Evolutionary conservation across 2,797 vertebrate genomes (phyloP).

Genomic region (Acanthurus lineatus): DNA sequence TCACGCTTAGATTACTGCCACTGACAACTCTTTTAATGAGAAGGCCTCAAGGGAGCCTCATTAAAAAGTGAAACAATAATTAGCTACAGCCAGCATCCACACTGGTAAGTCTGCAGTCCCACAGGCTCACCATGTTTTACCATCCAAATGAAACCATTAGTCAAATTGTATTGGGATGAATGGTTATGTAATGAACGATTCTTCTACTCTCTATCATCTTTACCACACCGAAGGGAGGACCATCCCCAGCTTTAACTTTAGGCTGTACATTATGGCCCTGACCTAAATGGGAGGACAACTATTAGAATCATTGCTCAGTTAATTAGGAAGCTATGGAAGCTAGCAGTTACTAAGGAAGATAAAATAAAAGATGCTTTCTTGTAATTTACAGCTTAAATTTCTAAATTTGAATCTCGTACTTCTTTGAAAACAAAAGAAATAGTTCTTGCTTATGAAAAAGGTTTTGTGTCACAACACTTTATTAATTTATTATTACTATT

Average conservation of each 20-base stretch:
- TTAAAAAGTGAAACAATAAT: constrained; percentile 57
- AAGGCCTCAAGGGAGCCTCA: constrained; percentile 44
- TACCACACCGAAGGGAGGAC: neutral
- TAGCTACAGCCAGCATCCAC: constrained; percentile 31
- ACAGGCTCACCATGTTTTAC: constrained; percentile 36
- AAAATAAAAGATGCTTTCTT: neutral
- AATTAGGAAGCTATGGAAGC: constrained; percentile 5
- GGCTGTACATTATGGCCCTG: constrained; percentile 9
- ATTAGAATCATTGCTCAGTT: neutral
- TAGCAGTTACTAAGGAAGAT: neutral
- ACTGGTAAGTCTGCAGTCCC: constrained; percentile 14
- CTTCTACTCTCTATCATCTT: constrained; percentile 15
- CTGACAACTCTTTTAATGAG: constrained; percentile 66
- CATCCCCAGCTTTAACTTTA: constrained; percentile 6
- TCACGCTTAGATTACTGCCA: constrained; percentile 43
- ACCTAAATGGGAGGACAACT: constrained; percentile 4
- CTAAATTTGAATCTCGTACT: neutral
- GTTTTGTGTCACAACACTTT: too few relatives aligned
- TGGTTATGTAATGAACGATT: constrained; percentile 33
- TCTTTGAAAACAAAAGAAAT: constrained; percentile 2
- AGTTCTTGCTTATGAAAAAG: too few relatives aligned
- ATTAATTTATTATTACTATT: too few relatives aligned
- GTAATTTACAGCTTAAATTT: neutral
- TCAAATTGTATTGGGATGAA: constrained; percentile 32
- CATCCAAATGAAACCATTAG: constrained; percentile 50